Evolutionary conservation across 2,113 vertebrate species (phyloP).

Genomic region (Deroptyus accipitrinus): DNA sequence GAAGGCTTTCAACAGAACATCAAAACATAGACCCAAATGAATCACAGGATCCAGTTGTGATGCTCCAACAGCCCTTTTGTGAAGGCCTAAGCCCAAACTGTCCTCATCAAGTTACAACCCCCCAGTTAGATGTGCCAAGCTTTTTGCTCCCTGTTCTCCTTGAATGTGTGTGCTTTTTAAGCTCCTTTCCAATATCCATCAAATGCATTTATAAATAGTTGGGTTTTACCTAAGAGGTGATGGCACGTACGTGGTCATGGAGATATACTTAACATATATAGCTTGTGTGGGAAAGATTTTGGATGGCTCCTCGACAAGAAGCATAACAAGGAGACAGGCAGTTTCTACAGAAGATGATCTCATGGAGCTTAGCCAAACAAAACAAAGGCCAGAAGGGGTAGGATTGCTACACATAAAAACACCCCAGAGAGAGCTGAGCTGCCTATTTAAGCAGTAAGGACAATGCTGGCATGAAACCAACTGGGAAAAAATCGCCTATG

Average conservation of each 20-base stretch:
- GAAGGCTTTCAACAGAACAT: neutral
- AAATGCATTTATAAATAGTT: neutral
- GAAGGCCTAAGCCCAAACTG: neutral
- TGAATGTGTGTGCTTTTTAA: neutral
- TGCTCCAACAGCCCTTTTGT: neutral
- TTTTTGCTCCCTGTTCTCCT: neutral
- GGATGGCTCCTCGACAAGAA: neutral
- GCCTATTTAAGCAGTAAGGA: neutral
- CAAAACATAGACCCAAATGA: neutral
- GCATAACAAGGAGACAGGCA: neutral
- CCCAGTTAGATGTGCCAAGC: neutral
- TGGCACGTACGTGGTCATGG: neutral
- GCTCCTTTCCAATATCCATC: neutral
- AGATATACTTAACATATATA: neutral
- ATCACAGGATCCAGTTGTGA: neutral
- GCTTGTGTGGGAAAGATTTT: neutral
- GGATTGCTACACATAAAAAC: conserved; percentile 17
- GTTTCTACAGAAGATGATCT: neutral
- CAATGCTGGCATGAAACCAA: conserved; percentile 23
- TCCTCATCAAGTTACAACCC: neutral
- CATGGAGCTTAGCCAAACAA: conserved; percentile 18
- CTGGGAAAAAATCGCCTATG: neutral
- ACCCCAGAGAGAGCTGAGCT: neutral
- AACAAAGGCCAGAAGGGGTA: conserved; percentile 20
- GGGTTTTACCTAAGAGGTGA: neutral